phyloP scores from a whole-genome alignment of 2,113 vertebrate species.

The Dicrurus megarhynchus region DNA sequence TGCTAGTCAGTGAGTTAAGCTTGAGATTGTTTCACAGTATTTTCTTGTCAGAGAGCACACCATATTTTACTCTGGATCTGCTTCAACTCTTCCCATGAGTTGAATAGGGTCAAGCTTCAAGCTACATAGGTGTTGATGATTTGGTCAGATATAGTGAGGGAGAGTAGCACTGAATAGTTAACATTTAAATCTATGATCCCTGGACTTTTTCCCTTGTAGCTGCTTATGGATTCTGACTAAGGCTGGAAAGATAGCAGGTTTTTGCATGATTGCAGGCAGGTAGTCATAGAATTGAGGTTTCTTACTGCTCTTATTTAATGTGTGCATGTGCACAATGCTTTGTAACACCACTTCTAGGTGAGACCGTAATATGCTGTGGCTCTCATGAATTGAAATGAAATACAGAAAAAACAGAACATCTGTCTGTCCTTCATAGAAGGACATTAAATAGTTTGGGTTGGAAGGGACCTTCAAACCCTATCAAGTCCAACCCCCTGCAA shows the following conservation, averaged over 20 bases:
- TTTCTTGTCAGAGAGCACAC: not conserved
- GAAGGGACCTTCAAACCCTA: not conserved
- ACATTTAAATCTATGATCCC: not conserved
- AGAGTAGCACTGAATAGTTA: not conserved
- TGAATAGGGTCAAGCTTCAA: not conserved
- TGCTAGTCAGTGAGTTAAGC: not conserved
- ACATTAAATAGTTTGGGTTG: not conserved
- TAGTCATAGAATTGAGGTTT: not conserved
- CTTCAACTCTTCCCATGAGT: not conserved
- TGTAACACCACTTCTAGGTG: not conserved
- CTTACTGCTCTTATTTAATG: not conserved
- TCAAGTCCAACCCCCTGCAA: not conserved
- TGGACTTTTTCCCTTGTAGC: not conserved
- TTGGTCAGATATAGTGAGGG: not conserved
- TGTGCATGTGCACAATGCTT: rapidly evolving
- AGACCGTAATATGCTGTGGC: not conserved
- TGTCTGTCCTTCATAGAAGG: not conserved
- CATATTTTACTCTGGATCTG: not conserved
- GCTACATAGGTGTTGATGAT: not conserved
- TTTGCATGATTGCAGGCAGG: not conserved
- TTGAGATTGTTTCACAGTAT: not conserved
- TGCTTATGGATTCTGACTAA: not conserved
- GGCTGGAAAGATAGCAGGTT: not conserved
- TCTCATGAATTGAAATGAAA: not conserved
- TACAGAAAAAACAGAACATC: not conserved